These are phyloP conservation scores for Cynopterus brachyotis DNA, from an alignment of 2,113 vertebrate species.

Conservation along the genomic window DNA sequence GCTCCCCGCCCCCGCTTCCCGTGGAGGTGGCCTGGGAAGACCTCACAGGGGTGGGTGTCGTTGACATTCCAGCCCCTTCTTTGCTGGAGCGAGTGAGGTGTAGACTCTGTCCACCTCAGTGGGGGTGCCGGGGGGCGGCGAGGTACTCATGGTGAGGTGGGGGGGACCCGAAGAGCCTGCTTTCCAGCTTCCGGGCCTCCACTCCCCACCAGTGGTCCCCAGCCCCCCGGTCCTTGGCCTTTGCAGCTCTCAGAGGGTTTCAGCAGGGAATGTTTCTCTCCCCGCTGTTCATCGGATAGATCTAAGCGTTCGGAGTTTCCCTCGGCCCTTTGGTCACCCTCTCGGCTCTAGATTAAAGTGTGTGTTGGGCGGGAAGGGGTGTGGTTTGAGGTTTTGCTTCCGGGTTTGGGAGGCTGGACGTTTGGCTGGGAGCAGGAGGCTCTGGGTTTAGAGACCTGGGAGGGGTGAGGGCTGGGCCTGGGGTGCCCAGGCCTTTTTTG, in stretches of 20 bases:
- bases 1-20: rapidly evolving
- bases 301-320: background rate
- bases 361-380: rapidly evolving
- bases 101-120: background rate
- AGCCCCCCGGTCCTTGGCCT: background rate
- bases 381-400: background rate
- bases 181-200: background rate
- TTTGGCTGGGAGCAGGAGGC: background rate
- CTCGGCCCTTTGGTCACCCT: background rate
- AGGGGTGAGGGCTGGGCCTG: background rate
- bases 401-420: background rate
- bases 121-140: background rate
- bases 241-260: background rate
- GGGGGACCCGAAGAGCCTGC: background rate
- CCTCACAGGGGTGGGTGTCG: background rate
- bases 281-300: background rate
- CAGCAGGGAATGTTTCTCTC: background rate
- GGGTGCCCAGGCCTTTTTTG: background rate
- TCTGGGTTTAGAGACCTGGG: background rate
- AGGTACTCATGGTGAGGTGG: background rate
- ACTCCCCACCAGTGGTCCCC: background rate
- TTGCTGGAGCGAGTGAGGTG: background rate
- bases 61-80: background rate
- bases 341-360: background rate
- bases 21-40: background rate